Evolutionary conservation across 2,113 vertebrate species (phyloP).

Genomic region (Megaceryle torquata): DNA sequence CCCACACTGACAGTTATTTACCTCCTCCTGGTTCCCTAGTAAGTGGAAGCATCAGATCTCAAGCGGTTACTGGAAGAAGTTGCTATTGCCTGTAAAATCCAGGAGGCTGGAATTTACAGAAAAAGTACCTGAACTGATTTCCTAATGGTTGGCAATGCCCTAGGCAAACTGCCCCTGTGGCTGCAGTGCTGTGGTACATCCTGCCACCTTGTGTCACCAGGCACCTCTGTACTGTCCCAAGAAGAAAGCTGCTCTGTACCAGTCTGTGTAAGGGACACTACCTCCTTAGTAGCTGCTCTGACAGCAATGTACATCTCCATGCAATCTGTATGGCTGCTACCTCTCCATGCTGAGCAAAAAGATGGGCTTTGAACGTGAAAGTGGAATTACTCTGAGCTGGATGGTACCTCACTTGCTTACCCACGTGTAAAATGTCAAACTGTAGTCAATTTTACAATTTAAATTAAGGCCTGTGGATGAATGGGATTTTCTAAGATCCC

Average conservation of each 20-base stretch:
- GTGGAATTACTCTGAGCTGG: neutral
- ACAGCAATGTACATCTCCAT: neutral
- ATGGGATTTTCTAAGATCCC: neutral
- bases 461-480: neutral
- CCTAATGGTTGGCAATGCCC: neutral
- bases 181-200: neutral
- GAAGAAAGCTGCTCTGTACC: neutral
- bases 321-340: accelerated
- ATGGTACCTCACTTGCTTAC: neutral
- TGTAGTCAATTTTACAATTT: neutral
- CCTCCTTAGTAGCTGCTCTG: neutral
- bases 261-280: accelerated
- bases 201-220: neutral
- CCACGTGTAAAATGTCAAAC: neutral
- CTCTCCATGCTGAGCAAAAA: neutral
- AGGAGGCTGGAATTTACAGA: too few species aligned
- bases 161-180: accelerated
- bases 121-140: neutral
- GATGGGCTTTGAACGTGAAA: neutral
- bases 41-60: neutral
- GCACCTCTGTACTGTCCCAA: neutral
- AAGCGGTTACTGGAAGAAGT: neutral
- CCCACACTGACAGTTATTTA: accelerated
- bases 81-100: neutral
- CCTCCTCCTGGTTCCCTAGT: neutral